A percentile compares a stretch with the other conserved stretches of the same genome.
phyloP scores from a whole-genome alignment of 2,888 invertebrate species.

The Drosophila mayaguana region DNA sequence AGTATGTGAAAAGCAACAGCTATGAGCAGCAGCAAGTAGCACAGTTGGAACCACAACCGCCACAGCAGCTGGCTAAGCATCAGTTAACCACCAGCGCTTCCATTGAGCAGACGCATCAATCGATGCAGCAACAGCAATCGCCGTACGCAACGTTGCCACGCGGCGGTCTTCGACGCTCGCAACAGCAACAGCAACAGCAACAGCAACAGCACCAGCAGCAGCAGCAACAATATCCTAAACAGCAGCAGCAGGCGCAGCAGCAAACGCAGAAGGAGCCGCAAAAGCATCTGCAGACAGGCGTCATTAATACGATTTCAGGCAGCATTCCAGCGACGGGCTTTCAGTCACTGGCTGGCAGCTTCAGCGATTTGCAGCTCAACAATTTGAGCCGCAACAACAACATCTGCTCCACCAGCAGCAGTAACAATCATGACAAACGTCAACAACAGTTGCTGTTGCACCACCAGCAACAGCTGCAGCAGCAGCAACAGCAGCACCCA shows the following conservation, averaged over 20 bases:
- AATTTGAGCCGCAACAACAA: constrained; percentile 55
- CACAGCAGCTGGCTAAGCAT: constrained; percentile 48
- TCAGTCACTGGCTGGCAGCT: constrained; percentile 37
- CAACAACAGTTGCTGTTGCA: constrained; percentile 27
- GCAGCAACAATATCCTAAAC: constrained; percentile 18
- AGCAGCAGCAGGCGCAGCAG: constrained; percentile 22
- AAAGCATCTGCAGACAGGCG: constrained; percentile 33
- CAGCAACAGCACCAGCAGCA: constrained; percentile 28
- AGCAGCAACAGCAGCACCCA: constrained; percentile 18
- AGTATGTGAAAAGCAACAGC: constrained; percentile 27
- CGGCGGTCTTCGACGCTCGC: constrained; percentile 26
- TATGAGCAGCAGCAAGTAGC: constrained; percentile 37
- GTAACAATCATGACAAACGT: constrained; percentile 8
- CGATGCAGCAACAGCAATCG: constrained; percentile 59
- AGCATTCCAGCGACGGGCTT: constrained; percentile 78
- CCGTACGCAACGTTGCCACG: constrained; percentile 79
- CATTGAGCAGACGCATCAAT: constrained; percentile 69
- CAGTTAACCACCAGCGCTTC: constrained; percentile 77
- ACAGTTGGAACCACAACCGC: constrained; percentile 22
- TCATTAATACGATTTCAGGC: constrained; percentile 83
- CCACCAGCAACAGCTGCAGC: constrained; percentile 15
- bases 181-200: constrained; percentile 27
- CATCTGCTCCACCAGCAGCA: constrained; percentile 18
- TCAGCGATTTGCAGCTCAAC: constrained; percentile 78
- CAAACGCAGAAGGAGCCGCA: constrained; percentile 6